These are phyloP conservation scores for Tetrapedia diversipes DNA, from an alignment of 2,888 invertebrate genomes.

Conservation along the genomic window DNA sequence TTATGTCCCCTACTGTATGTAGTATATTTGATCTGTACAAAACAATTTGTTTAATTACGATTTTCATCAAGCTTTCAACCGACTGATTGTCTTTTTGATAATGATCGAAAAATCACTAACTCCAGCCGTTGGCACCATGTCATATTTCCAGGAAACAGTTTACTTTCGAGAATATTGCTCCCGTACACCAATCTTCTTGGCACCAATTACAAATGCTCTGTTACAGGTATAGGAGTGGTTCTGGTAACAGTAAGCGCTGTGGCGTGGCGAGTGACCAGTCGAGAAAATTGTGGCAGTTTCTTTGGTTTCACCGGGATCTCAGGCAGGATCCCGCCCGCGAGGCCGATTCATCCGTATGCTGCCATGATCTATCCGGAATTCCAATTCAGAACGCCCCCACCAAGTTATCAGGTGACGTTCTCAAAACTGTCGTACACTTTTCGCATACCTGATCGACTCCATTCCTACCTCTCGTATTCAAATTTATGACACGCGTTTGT, in stretches of 20 bases:
- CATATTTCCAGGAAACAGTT: no score
- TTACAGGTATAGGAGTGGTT: constrained; percentile 96
- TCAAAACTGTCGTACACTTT: background rate
- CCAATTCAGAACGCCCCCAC: constrained; percentile 97
- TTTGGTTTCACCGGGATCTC: constrained; percentile 81
- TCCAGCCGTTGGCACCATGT: no score
- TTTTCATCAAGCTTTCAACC: no score
- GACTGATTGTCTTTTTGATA: no score
- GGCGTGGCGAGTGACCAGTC: constrained; percentile 93
- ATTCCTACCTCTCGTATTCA: background rate
- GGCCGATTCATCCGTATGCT: constrained; percentile 93
- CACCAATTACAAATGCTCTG: background rate
- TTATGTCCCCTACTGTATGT: no score
- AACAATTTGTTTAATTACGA: no score
- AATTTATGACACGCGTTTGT: background rate
- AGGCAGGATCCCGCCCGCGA: constrained; percentile 84
- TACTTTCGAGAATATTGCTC: no score
- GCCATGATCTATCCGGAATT: constrained; percentile 98
- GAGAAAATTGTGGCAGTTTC: constrained; percentile 82
- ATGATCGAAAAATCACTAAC: no score
- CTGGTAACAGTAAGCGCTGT: constrained; percentile 97
- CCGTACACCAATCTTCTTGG: no score
- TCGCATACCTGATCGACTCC: background rate
- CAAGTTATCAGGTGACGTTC: constrained; percentile 92
- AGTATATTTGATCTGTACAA: no score